Percentiles rank a stretch among this genome's conserved stretches.
Conservation (phyloP, 2,113 vertebrate genomes). For the Scomber colias region DNA sequence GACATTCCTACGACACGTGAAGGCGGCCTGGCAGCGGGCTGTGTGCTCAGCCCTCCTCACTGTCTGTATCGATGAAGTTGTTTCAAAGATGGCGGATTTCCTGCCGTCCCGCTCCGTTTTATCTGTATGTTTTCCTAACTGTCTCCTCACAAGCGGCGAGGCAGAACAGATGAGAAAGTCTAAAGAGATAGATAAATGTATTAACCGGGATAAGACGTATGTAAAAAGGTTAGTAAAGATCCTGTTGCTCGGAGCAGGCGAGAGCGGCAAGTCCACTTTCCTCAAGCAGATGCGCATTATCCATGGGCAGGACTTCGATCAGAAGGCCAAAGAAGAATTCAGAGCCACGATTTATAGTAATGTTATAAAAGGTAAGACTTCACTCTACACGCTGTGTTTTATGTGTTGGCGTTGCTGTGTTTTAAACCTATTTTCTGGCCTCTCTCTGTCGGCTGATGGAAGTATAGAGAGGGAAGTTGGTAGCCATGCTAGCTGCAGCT, state of each 20-base stretch:
- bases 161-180: slow-evolving; percentile 93
- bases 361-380: slow-evolving; percentile 91
- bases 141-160: slow-evolving; percentile 92
- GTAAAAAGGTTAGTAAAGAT: slow-evolving; percentile 95
- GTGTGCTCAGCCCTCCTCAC: slow-evolving; percentile 62
- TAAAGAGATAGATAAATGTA: slow-evolving; percentile 93
- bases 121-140: slow-evolving; percentile 94
- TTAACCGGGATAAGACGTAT: slow-evolving; percentile 92
- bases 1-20: slow-evolving; percentile 36
- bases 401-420: background rate
- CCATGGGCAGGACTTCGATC: slow-evolving; percentile 95
- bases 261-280: slow-evolving; percentile 98
- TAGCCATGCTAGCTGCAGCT: slow-evolving; percentile 53
- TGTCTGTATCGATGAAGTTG: slow-evolving; percentile 88
- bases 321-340: slow-evolving; percentile 94
- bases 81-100: slow-evolving; percentile 98
- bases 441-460: background rate
- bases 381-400: rapidly evolving
- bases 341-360: slow-evolving; percentile 95
- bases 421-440: background rate
- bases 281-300: slow-evolving; percentile 99
- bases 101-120: slow-evolving; percentile 95
- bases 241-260: slow-evolving; percentile 93
- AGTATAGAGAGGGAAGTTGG: slow-evolving; percentile 37
- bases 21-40: slow-evolving; percentile 25